Evolutionary conservation across 2,888 invertebrate genomes (phyloP), one percentile per base, ranked within the genome.

Genomic region (Beris morrisii): DNA sequence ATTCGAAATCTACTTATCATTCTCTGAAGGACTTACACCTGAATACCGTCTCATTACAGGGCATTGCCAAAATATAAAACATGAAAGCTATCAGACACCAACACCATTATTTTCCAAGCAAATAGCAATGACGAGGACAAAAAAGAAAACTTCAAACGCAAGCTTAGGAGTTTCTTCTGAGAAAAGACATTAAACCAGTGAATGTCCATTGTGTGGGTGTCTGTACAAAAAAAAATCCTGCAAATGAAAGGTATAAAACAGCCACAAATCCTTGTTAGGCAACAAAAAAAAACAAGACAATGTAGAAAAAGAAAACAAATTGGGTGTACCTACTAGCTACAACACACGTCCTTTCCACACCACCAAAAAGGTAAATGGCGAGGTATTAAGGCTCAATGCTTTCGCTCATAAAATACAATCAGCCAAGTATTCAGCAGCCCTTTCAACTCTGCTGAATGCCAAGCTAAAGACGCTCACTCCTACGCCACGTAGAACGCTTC

Each of bases 71-170:
- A 52, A 32, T 38, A 38, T 61, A 52, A 61, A 52, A 61, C 52
- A 61, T 52, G 50, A 61, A 61, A 52, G 61, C 61, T 43, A 61
- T 61, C 61, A 61, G 32, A 61, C 52, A 32, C 32, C 61, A 61
- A 43, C 61, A 12, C 28, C 46, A 53, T 31, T 31, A 53, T 53
- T n/a, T 30, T 30, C n/a, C 9, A 52, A 9, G 52, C 15, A 22
- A 22, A 22, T 6, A 13, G 22, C 5, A 28, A 52, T 11, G 11
- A 13, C 7, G 52, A 13, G 15, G 52, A 22, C 50, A 7, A 22
- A 38, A 9, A 38, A 38, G 9, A 38, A 38, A 38, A 38, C 4
- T 38, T n/a, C 13, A 43, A 56, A 50, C 15, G 31, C 4, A 56
- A 56, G 13, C 22, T 43, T 28, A 9, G 11, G 50, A 9, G 50